Conservation (phyloP, 1,140 invertebrate genomes). For the Diorhabda elongata region DNA sequence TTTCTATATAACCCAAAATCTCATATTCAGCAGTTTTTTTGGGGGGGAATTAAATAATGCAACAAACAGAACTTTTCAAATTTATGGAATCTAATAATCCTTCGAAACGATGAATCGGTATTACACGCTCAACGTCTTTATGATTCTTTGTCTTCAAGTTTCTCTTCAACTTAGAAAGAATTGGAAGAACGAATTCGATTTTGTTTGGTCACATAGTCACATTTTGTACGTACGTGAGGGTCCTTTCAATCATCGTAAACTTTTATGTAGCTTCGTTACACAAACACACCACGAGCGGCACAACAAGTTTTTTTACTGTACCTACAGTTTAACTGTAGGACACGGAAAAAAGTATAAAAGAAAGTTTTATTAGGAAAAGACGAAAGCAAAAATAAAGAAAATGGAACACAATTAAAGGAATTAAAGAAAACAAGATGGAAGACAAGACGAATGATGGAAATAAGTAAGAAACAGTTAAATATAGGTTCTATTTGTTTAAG, state of each 20-base stretch:
- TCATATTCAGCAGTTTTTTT: too few relatives aligned
- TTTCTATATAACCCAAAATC: too few relatives aligned
- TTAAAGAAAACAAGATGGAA: too few relatives aligned
- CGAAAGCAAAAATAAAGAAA: neutral
- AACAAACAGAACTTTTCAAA: neutral
- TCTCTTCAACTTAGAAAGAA: neutral
- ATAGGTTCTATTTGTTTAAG: too few relatives aligned
- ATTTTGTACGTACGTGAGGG: slow-evolving; percentile 10
- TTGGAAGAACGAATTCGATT: slow-evolving; percentile 8
- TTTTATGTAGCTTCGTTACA: neutral
- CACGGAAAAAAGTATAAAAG: too few relatives aligned
- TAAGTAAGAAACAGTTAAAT: too few relatives aligned
- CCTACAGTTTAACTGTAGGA: too few relatives aligned
- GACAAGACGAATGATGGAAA: too few relatives aligned
- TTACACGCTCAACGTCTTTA: slow-evolving; percentile 30
- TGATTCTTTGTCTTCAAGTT: slow-evolving; percentile 16
- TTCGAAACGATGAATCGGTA: slow-evolving; percentile 20
- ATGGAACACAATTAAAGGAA: neutral
- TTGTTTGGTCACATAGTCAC: slow-evolving; percentile 11
- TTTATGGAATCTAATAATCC: slow-evolving; percentile 25
- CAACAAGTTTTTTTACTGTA: too few relatives aligned
- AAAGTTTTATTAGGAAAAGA: neutral
- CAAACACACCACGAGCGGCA: too few relatives aligned
- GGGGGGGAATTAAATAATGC: too few relatives aligned
- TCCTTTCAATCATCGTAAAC: slow-evolving; percentile 7